Evolutionary conservation across 2,888 invertebrate genomes (phyloP), one percentile per base, ranked within the genome.

Genomic region (Lottia scabra): DNA sequence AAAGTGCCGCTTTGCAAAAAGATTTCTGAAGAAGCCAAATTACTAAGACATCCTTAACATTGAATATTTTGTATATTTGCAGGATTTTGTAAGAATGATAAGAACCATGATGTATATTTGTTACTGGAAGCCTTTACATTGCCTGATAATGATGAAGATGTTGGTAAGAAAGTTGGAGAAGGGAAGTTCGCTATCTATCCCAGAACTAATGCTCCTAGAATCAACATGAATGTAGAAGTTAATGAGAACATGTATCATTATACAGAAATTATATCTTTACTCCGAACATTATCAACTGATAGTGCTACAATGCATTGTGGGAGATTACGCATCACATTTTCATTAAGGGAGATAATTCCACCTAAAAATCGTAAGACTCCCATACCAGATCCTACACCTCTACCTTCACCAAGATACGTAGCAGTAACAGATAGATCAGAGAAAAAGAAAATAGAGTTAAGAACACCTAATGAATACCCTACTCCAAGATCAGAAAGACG

Each of bases 21-120:
- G 6, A 30, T 30, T 30, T 30, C 30, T 30, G 30, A 30, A 30
- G 6, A 30, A 30, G 6, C 6, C 30, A 4, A 2, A 30, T n/a
- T 30, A 30, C 6, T 30, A 30, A 30, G 6, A 30, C 4, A 2
- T 6, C 30, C 30, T 6, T 38, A 30, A 30, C 30, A 30, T 30
- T 2, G 30, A 30, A 4, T 38, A 38, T 38, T 38, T 38, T 4
- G 1, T 4, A 8, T 38, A 8, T 38, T 74, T 77, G 26, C 75
- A 86, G 87, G 86, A 15, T 87, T 85, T 78, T 87, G 84, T 75
- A 86, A 84, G 76, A 85, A 87, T 81, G 87, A 87, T 77, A 84
- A 82, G 69, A 85, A 81, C 72, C 84, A 87, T 76, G 86, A 87
- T 75, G 86, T 87, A 6, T 84, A 82, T 70, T 75, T 87, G 44